A percentile compares a stretch with the other conserved stretches of the same genome.
phyloP scores from a whole-genome alignment of 2,113 vertebrate genomes.

The Anolis sagrei region DNA sequence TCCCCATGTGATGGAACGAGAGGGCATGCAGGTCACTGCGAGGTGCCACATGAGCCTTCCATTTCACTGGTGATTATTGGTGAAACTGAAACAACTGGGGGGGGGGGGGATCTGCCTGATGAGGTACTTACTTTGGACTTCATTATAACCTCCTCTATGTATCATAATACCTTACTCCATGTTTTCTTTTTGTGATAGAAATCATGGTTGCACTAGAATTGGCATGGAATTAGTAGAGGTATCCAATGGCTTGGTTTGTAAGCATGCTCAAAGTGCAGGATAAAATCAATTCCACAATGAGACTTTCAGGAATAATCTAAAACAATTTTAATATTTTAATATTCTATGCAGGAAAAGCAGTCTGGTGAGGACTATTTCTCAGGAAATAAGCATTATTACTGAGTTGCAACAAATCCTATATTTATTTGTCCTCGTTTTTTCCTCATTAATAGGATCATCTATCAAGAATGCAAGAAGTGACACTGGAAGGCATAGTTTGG shows the following conservation, averaged over 20 bases:
- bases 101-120: too few relatives aligned
- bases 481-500: not conserved
- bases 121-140: too few relatives aligned
- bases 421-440: not conserved
- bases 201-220: not conserved
- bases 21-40: too few relatives aligned
- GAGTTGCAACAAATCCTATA: not conserved
- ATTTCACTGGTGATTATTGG: too few relatives aligned
- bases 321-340: not conserved
- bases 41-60: too few relatives aligned
- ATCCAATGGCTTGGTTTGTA: not conserved
- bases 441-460: constrained; percentile 12
- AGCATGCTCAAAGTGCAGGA: not conserved
- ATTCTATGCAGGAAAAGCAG: not conserved
- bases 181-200: not conserved
- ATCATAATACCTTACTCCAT: not conserved
- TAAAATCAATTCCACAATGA: not conserved
- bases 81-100: too few relatives aligned
- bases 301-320: not conserved
- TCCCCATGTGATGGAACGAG: too few relatives aligned
- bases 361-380: constrained; percentile 5
- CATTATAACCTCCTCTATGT: too few relatives aligned
- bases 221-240: not conserved
- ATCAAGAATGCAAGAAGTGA: constrained; percentile 42
- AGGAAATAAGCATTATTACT: not conserved